Percentiles rank a stretch among this genome's conserved stretches.
Conservation (phyloP, 2,113 vertebrate genomes). For the Hucho hucho region DNA sequence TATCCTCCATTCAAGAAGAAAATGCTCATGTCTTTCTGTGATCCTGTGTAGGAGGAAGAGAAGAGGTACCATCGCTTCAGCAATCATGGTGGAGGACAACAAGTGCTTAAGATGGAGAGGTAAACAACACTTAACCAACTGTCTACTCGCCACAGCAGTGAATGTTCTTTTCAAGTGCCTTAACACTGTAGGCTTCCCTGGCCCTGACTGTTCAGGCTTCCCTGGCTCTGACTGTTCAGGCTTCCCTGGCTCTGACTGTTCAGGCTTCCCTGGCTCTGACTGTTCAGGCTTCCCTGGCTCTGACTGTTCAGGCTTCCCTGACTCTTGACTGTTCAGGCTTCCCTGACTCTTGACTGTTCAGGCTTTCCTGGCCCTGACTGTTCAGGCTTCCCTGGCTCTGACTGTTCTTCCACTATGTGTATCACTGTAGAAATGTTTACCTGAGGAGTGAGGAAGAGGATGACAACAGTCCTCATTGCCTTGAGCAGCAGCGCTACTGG, state of each 20-base stretch:
- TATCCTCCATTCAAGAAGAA: slow-evolving; percentile 1
- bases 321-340: no score
- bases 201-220: not conserved
- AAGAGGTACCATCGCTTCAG: slow-evolving; percentile 66
- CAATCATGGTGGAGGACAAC: slow-evolving; percentile 59
- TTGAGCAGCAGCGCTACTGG: slow-evolving; percentile 53
- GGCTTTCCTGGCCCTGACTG: not conserved
- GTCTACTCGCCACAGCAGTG: no score
- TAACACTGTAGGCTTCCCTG: no score
- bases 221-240: not conserved
- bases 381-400: not conserved
- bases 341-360: not conserved
- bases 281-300: not conserved
- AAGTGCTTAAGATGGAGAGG: slow-evolving; percentile 60
- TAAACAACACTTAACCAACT: slow-evolving; percentile 12
- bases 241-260: not conserved
- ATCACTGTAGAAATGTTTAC: slow-evolving; percentile 47
- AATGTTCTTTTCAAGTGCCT: no score
- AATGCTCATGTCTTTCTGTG: slow-evolving; percentile 4
- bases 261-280: not conserved
- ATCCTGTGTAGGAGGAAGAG: slow-evolving; percentile 61
- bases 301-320: no score
- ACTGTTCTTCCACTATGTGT: not conserved
- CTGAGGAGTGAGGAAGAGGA: slow-evolving; percentile 50
- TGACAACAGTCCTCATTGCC: slow-evolving; percentile 50